These are phyloP conservation scores for Carapus acus DNA, from an alignment of 2,797 vertebrate species.

Conservation along the genomic window DNA sequence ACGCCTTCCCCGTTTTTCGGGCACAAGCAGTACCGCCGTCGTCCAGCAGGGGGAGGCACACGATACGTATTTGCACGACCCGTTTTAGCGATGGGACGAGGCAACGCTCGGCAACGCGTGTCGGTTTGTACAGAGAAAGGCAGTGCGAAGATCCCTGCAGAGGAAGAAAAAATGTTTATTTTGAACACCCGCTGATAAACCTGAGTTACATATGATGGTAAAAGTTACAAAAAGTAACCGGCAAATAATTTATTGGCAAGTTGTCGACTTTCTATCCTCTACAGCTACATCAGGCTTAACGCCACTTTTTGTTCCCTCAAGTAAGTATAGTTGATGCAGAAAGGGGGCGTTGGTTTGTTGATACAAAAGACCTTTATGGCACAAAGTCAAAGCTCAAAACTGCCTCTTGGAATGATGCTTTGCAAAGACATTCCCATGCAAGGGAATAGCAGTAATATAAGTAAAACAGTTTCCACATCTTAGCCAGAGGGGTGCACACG, in stretches of 20 bases:
- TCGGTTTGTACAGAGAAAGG: too few species aligned
- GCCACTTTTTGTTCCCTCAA: neutral
- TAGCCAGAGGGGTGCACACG: neutral
- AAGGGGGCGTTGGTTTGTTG: neutral
- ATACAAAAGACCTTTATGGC: conserved; percentile 17
- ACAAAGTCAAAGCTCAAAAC: conserved; percentile 5
- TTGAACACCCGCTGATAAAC: conserved; percentile 35
- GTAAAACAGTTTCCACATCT: conserved; percentile 6
- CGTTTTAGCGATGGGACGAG: too few species aligned
- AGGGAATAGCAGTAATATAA: neutral
- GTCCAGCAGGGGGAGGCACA: conserved; percentile 59
- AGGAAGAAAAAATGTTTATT: conserved; percentile 13
- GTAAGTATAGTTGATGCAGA: conserved; percentile 3
- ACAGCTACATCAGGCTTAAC: neutral
- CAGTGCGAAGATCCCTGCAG: conserved; percentile 20
- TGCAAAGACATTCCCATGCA: conserved; percentile 17
- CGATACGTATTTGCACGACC: conserved; percentile 17
- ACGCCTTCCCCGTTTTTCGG: conserved; percentile 5
- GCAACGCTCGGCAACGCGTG: too few species aligned
- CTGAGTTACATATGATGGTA: conserved; percentile 36
- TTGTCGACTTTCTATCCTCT: conserved; percentile 1
- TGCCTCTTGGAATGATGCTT: conserved; percentile 15
- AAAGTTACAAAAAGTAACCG: conserved; percentile 29
- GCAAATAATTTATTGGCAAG: conserved; percentile 28
- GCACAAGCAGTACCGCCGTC: conserved; percentile 25